Percentiles rank a stretch among this genome's conserved stretches.
Evolutionary conservation across 2,113 vertebrate species (phyloP).

Genomic region (Phaethon lepturus): DNA sequence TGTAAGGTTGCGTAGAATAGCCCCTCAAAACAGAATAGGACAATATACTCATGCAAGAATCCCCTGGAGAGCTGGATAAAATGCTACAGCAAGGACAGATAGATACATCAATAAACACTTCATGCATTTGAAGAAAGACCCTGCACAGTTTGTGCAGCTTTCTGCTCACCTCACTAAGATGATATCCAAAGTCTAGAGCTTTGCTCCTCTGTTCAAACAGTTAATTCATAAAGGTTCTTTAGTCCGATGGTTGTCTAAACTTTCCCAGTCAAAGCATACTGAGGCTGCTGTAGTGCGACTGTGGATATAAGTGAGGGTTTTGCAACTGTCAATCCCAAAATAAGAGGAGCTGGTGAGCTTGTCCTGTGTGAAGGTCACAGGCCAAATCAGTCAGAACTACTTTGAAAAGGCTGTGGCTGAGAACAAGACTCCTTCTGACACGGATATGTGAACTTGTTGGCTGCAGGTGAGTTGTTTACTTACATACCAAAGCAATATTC

Average conservation of each 20-base stretch:
- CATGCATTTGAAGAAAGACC: neutral
- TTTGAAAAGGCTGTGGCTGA: neutral
- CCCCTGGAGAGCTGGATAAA: neutral
- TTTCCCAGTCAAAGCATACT: neutral
- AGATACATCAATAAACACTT: neutral
- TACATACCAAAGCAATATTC: neutral
- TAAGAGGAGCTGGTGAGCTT: neutral
- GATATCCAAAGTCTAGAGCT: neutral
- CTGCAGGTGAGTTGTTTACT: neutral
- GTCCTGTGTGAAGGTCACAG: neutral
- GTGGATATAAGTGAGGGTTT: neutral
- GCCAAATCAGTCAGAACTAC: neutral
- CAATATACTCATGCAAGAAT: neutral
- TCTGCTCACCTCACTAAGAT: neutral
- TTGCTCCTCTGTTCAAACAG: neutral
- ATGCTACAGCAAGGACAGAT: neutral
- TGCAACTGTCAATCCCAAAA: neutral
- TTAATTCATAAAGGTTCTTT: neutral
- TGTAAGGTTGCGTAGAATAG: neutral
- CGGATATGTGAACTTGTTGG: neutral
- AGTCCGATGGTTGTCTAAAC: neutral
- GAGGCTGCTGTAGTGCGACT: neutral
- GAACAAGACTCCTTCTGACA: neutral
- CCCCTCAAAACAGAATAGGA: neutral
- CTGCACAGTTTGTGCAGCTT: neutral